Conservation (phyloP, 1,140 invertebrate genomes). For the Philotrypesis tridentata region DNA sequence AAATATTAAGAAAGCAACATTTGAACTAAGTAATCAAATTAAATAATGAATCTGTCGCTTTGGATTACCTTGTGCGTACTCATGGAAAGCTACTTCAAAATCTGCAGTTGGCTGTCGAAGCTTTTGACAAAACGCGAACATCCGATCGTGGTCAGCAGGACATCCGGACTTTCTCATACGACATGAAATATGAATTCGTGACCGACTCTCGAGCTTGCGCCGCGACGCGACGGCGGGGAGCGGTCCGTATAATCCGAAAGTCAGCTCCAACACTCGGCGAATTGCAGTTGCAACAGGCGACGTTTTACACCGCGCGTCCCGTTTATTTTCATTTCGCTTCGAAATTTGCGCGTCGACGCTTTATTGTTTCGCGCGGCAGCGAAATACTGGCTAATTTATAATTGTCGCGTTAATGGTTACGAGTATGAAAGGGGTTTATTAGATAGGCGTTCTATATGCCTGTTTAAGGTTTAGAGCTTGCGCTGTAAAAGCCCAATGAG, state of each 20-base stretch:
- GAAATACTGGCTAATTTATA: background rate
- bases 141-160: background rate
- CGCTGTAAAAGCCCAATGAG: no score
- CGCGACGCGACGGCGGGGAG: background rate
- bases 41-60: background rate
- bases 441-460: background rate
- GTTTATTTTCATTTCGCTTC: conserved; percentile 27
- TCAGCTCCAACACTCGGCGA: background rate
- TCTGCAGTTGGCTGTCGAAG: background rate
- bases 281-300: conserved; percentile 9
- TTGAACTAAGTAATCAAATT: no score
- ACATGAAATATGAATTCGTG: background rate
- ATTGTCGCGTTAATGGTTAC: background rate
- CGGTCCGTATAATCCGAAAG: background rate
- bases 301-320: background rate
- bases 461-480: background rate
- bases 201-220: background rate
- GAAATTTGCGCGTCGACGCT: background rate
- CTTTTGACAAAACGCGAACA: background rate
- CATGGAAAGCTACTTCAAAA: background rate
- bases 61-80: background rate
- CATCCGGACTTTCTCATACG: background rate
- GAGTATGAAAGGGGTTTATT: background rate
- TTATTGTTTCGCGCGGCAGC: conserved; percentile 17
- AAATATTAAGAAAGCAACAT: no score